phyloP scores from a whole-genome alignment of 2,113 vertebrate species.

The Uria aalge region DNA sequence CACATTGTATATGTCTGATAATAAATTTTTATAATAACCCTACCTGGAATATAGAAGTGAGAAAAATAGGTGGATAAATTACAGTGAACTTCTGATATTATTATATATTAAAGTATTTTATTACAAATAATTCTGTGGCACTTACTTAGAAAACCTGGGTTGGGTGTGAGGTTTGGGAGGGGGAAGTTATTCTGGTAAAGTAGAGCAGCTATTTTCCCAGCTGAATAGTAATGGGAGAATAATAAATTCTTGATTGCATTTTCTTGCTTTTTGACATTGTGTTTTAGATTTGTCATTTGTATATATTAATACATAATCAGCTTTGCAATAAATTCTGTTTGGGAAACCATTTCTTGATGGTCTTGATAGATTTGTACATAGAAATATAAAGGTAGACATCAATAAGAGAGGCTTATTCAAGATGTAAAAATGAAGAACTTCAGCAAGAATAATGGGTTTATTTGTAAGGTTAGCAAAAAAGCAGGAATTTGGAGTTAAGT shows the following conservation, averaged over 20 bases:
- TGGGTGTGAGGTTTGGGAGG: neutral
- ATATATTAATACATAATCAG: constrained; percentile 75
- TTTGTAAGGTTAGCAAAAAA: neutral
- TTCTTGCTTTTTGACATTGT: constrained; percentile 74
- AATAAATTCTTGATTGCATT: constrained; percentile 72
- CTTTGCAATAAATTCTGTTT: constrained; percentile 73
- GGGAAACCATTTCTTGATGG: constrained; percentile 63
- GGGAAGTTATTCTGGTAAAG: constrained; percentile 41
- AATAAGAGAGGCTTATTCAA: constrained; percentile 14
- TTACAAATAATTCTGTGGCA: constrained; percentile 3
- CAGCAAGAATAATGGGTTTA: neutral
- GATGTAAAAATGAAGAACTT: constrained; percentile 18
- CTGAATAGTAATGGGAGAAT: constrained; percentile 68
- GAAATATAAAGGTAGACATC: constrained; percentile 18
- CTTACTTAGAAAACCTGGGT: neutral
- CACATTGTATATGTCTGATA: neutral
- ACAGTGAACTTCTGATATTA: constrained; percentile 2
- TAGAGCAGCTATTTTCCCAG: constrained; percentile 56
- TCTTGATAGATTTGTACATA: constrained; percentile 57
- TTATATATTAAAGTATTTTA: neutral
- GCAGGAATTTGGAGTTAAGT: neutral
- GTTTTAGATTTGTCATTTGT: constrained; percentile 74
- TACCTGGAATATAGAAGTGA: neutral
- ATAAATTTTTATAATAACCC: neutral
- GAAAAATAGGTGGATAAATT: constrained; percentile 21